phyloP scores from a whole-genome alignment of 2,113 vertebrate genomes.

The Cyanocitta stelleri region DNA sequence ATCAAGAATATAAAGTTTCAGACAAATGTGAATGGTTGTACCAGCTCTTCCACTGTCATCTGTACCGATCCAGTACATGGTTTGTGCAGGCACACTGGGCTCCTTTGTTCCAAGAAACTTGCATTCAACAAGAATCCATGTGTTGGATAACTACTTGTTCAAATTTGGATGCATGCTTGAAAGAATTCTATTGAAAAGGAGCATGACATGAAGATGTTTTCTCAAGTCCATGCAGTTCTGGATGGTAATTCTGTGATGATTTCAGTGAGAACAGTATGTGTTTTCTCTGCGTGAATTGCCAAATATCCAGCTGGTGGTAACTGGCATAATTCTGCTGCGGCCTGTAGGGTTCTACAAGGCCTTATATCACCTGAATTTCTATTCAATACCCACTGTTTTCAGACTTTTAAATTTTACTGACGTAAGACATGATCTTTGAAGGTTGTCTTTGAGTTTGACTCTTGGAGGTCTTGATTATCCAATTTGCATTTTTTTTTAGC shows the following conservation, averaged over 20 bases:
- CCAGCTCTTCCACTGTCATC: background rate
- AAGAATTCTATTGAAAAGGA: background rate
- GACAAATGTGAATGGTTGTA: background rate
- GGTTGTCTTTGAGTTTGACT: background rate
- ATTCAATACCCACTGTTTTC: background rate
- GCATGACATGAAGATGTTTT: background rate
- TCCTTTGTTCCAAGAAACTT: background rate
- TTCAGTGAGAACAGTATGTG: background rate
- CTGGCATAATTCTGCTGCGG: background rate
- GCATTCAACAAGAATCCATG: background rate
- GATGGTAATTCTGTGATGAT: background rate
- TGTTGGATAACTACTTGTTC: background rate
- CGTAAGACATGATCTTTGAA: background rate
- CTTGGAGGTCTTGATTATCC: background rate
- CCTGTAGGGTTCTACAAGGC: background rate
- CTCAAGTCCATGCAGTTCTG: background rate
- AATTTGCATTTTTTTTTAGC: conserved; percentile 67
- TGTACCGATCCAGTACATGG: fast-evolving
- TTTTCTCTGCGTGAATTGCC: background rate
- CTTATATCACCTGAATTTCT: background rate
- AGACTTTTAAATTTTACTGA: background rate
- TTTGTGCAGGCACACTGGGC: background rate
- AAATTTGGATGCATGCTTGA: background rate
- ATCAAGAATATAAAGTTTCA: background rate
- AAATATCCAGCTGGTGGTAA: background rate